These are phyloP conservation scores for Euphydryas editha DNA, from an alignment of 2,888 invertebrate genomes.

Conservation along the genomic window DNA sequence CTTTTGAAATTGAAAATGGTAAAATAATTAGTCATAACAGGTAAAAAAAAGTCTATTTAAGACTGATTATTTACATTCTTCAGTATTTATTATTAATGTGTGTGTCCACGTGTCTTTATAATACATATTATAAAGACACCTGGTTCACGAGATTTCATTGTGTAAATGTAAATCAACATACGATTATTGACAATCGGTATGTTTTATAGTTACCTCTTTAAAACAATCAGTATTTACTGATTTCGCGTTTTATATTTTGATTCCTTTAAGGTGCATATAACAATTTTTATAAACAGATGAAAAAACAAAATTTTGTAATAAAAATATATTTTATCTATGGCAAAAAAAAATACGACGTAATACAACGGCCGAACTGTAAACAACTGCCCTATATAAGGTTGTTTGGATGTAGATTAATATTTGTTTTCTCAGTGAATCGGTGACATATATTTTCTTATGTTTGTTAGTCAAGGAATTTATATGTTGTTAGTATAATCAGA, in stretches of 20 bases:
- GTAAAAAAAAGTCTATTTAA: too few relatives aligned
- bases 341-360: constrained; percentile 13
- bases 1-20: too few relatives aligned
- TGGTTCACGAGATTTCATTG: constrained; percentile 14
- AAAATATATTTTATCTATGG: neutral
- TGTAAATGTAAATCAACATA: constrained; percentile 13
- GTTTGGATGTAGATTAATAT: constrained; percentile 25
- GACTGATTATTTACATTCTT: too few relatives aligned
- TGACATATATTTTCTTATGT: neutral
- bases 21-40: too few relatives aligned
- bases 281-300: too few relatives aligned
- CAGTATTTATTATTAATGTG: too few relatives aligned
- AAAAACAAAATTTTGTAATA: neutral
- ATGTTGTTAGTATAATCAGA: neutral
- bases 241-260: neutral
- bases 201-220: neutral
- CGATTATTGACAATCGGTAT: neutral
- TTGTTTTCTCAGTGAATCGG: constrained; percentile 10
- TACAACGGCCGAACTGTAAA: constrained; percentile 20
- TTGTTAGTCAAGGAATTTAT: too few relatives aligned
- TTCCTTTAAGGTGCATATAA: too few relatives aligned
- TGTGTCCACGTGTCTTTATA: too few relatives aligned
- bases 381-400: constrained; percentile 25
- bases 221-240: neutral
- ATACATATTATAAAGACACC: neutral